Percentiles rank a stretch among this genome's conserved stretches.
These are phyloP conservation scores for Desmodus rotundus DNA, from an alignment of 2,113 vertebrate species.

Conservation along the genomic window DNA sequence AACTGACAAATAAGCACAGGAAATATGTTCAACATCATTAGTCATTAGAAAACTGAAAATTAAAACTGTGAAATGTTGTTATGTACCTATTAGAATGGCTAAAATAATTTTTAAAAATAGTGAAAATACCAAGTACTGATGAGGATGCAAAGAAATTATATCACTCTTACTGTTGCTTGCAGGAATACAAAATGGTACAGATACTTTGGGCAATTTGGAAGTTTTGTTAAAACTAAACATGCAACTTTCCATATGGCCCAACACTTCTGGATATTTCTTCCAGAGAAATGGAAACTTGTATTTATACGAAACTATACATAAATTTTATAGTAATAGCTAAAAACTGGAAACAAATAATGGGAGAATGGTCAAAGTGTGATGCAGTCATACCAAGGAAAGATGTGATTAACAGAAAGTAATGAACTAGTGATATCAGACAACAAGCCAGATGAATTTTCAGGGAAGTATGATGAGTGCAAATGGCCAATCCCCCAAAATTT, in stretches of 20 bases:
- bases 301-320: background rate
- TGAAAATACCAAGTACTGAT: background rate
- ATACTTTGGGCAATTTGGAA: background rate
- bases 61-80: no score
- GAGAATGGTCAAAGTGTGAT: background rate
- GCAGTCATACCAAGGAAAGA: background rate
- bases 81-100: no score
- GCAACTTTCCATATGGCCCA: background rate
- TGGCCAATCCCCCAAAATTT: background rate
- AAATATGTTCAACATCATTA: no score
- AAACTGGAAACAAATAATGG: background rate
- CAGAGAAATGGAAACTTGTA: background rate
- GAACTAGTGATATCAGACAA: background rate
- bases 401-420: background rate
- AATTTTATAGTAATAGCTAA: background rate
- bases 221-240: background rate
- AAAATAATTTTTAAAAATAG: no score
- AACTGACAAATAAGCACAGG: no score
- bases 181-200: background rate
- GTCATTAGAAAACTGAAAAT: no score
- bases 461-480: background rate
- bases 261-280: background rate
- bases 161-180: background rate
- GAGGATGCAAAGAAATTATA: background rate
- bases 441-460: background rate